Conservation (phyloP, 2,113 vertebrate genomes). For the Phaethornis superciliosus region DNA sequence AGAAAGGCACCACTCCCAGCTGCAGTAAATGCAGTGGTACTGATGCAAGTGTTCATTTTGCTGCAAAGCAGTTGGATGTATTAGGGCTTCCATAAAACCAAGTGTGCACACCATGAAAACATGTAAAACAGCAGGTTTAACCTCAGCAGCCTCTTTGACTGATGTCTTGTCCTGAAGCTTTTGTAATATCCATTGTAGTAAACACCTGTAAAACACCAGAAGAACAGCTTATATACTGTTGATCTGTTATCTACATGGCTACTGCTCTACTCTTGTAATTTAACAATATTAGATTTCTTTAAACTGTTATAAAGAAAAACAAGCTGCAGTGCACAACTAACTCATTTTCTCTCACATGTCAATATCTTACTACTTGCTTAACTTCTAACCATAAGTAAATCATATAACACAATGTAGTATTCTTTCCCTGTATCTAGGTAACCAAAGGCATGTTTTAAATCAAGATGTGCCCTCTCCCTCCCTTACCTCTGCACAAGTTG, state of each 20-base stretch:
- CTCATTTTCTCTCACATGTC: background rate
- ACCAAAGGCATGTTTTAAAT: background rate
- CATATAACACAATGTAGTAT: background rate
- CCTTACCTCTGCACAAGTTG: slow-evolving; percentile 92
- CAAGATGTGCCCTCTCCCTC: background rate
- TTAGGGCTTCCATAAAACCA: slow-evolving; percentile 40
- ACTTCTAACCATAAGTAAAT: background rate
- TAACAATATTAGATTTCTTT: background rate
- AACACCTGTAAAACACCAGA: slow-evolving; percentile 81
- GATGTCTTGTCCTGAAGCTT: slow-evolving; percentile 88
- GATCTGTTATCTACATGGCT: background rate
- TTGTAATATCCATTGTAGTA: slow-evolving; percentile 90
- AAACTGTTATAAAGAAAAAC: background rate
- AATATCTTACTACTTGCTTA: background rate
- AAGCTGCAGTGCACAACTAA: background rate
- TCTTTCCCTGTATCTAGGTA: background rate
- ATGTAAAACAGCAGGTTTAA: slow-evolving; percentile 88
- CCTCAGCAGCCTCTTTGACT: slow-evolving; percentile 92
- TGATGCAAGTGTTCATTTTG: background rate
- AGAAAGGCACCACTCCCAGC: background rate
- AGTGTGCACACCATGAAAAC: slow-evolving; percentile 44
- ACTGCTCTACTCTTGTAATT: background rate
- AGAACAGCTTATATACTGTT: background rate
- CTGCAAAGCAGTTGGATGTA: slow-evolving; percentile 32
- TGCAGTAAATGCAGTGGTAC: background rate